phyloP scores from a whole-genome alignment of 2,113 vertebrate species.

The Siphamia tubifer region DNA sequence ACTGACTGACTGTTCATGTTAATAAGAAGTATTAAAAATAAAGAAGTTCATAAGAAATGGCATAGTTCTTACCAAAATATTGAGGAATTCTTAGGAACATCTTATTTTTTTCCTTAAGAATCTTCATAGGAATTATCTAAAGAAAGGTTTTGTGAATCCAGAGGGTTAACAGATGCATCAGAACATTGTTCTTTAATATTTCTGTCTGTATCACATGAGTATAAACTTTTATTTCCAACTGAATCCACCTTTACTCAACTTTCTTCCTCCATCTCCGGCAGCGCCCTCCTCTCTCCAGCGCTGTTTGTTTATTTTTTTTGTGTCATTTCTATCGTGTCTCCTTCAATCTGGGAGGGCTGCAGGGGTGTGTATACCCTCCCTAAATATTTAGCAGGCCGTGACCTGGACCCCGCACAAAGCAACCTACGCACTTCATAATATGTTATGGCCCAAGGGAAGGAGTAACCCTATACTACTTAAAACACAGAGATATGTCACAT shows the following conservation, averaged over 20 bases:
- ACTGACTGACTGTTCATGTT: too few relatives aligned
- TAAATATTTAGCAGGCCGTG: constrained; percentile 78
- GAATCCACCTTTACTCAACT: background rate
- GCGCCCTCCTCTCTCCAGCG: constrained; percentile 5
- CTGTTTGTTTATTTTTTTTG: constrained; percentile 63
- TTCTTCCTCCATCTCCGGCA: constrained; percentile 14
- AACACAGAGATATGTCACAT: constrained; percentile 73
- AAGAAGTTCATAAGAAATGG: too few relatives aligned
- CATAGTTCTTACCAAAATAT: too few relatives aligned
- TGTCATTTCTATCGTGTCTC: constrained; percentile 44
- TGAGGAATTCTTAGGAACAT: too few relatives aligned
- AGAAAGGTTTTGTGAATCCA: too few relatives aligned
- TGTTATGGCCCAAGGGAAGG: constrained; percentile 35
- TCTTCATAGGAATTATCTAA: too few relatives aligned
- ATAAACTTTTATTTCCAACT: background rate
- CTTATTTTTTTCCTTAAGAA: too few relatives aligned
- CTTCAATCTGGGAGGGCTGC: constrained; percentile 60
- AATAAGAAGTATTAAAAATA: too few relatives aligned
- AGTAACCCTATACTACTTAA: constrained; percentile 71
- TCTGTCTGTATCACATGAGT: too few relatives aligned
- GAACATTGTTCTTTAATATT: too few relatives aligned
- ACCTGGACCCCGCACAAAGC: constrained; percentile 62
- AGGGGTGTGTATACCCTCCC: constrained; percentile 47
- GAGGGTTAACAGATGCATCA: too few relatives aligned
- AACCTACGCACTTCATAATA: constrained; percentile 60